A percentile compares a stretch with the other conserved stretches of the same genome.
phyloP scores from a whole-genome alignment of 2,888 invertebrate species.

The Gryllus longicercus region DNA sequence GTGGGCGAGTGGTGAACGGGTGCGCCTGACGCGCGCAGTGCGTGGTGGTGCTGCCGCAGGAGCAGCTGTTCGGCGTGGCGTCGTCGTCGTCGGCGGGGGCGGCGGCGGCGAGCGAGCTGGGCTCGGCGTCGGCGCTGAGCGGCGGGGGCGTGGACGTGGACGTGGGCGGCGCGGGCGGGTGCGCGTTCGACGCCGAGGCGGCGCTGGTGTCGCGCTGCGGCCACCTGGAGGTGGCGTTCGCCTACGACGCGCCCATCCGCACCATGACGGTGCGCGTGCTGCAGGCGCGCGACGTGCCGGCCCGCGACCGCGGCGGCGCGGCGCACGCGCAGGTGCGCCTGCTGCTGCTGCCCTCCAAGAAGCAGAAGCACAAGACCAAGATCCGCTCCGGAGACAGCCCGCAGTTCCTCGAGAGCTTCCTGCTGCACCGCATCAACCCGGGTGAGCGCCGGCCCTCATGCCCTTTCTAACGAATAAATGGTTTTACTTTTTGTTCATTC shows the following conservation, averaged over 20 bases:
- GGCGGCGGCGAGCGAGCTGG: slow-evolving; percentile 39
- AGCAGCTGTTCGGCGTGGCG: slow-evolving; percentile 46
- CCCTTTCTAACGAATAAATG: too few relatives aligned
- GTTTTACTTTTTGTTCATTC: too few relatives aligned
- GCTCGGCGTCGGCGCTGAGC: slow-evolving; percentile 38
- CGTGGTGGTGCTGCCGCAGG: slow-evolving; percentile 51
- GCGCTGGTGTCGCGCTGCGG: slow-evolving; percentile 60
- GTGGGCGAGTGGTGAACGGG: too few relatives aligned
- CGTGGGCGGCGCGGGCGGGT: slow-evolving; percentile 42
- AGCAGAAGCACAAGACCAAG: slow-evolving; percentile 92
- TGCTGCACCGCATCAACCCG: slow-evolving; percentile 85
- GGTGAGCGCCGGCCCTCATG: slow-evolving; percentile 48
- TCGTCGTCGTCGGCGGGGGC: slow-evolving; percentile 41
- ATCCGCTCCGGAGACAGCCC: slow-evolving; percentile 87
- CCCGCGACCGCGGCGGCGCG: slow-evolving; percentile 64
- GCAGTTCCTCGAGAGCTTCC: slow-evolving; percentile 89
- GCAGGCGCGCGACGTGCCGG: slow-evolving; percentile 78
- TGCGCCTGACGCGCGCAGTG: slow-evolving; percentile 44
- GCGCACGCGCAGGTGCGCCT: slow-evolving; percentile 78
- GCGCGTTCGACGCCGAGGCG: slow-evolving; percentile 37
- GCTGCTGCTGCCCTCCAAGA: slow-evolving; percentile 83
- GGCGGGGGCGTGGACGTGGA: slow-evolving; percentile 52
- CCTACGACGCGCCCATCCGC: slow-evolving; percentile 85
- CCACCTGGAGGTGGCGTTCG: slow-evolving; percentile 79
- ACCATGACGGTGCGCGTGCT: slow-evolving; percentile 90